Conservation (phyloP, 1,140 invertebrate species). For the Trypoxylus dichotomus region DNA sequence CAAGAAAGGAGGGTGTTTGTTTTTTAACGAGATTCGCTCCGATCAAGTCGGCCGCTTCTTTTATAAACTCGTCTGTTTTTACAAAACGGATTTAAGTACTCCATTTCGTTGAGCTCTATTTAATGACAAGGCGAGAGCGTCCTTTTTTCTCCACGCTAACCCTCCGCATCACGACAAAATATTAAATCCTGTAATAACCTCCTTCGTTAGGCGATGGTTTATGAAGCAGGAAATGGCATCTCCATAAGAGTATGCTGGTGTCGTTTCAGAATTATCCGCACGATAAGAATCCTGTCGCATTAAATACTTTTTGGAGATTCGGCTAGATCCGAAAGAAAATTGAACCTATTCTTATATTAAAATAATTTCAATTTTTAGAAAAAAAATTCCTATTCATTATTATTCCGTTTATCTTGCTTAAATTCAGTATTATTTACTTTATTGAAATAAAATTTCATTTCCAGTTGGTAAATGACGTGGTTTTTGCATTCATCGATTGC, state of each 20-base stretch:
- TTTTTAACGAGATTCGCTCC: slow-evolving; percentile 49
- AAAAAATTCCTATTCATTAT: no score
- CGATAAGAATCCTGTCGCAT: no score
- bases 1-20: slow-evolving; percentile 45
- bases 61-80: slow-evolving; percentile 41
- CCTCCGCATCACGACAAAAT: not conserved
- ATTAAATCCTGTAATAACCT: slow-evolving; percentile 17
- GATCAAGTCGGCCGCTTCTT: slow-evolving; percentile 39
- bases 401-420: no score
- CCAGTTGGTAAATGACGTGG: no score
- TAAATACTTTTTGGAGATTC: no score
- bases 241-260: not conserved
- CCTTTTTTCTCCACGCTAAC: slow-evolving; percentile 24
- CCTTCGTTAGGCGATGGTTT: not conserved
- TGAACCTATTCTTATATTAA: no score
- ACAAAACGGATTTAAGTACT: slow-evolving; percentile 39
- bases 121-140: slow-evolving; percentile 36
- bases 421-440: no score
- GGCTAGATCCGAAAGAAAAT: no score
- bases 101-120: slow-evolving; percentile 42
- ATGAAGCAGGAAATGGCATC: not conserved
- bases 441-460: no score
- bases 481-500: no score
- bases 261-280: not conserved
- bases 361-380: no score